Evolutionary conservation across 2,797 vertebrate species (phyloP), one percentile per base, ranked within the genome.

Genomic region (Oreochromis mossambicus): DNA sequence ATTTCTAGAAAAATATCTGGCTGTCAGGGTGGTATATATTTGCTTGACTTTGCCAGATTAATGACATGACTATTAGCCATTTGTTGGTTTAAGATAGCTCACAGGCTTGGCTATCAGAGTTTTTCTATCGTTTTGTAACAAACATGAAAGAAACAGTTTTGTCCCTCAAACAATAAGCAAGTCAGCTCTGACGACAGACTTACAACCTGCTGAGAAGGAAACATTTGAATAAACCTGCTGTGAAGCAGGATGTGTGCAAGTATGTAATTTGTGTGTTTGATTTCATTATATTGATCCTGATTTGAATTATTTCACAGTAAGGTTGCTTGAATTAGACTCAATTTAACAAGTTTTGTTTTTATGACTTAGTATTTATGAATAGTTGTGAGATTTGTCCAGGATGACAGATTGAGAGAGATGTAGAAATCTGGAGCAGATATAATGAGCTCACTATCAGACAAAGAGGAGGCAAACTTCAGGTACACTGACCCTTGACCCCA

Each of bases 381-480:
- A 83, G 75, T 12, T 36, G 56, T 83, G 50, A 24, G 75, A 34
- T 52, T n/a, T 52, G 48, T 51, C 48, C 50, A 81, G 32, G 9
- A 66, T 66, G 61, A 21, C 70, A 63, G 34, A 88, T 41, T 24
- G 52, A 73, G 11, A 80, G 70, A 81, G 38, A 14, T 1, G 10
- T 14, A 68, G 34, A 68, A 68, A 85, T 83, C 52, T 83, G 41
- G 46, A 77, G 83, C 58, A 2, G 82, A 85, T 81, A 56, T 36
- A 83, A 85, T 88, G 68, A 84, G 68, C 78, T 85, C 43, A 85
- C 73, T 63, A 43, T 83, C 11, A 79, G 70, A 89, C 79, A 88
- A 83, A 85, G 63, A 82, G 55, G 9, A 84, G 84, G 58, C 79
- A 80, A 5, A 14, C 38, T 81, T 75, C 87, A 88, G 87, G 83